Conservation (phyloP, 1,140 invertebrate genomes). For the Pteromalus puparum region DNA sequence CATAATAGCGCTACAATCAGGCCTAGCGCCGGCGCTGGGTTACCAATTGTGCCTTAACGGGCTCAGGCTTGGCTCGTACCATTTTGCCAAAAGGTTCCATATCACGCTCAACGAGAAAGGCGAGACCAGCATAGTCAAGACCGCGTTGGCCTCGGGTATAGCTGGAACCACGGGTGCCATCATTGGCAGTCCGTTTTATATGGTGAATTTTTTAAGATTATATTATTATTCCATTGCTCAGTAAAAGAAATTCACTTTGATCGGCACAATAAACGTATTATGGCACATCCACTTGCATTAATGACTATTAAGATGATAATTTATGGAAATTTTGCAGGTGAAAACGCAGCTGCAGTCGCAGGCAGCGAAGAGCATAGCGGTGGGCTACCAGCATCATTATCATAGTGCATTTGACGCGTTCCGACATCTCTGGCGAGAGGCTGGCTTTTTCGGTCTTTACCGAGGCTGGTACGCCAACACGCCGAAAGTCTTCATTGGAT, state of each 20-base stretch:
- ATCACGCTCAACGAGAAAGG: slow-evolving; percentile 84
- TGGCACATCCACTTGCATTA: too few species aligned
- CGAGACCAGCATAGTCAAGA: slow-evolving; percentile 81
- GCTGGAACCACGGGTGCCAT: slow-evolving; percentile 86
- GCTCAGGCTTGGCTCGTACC: slow-evolving; percentile 84
- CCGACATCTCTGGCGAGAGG: slow-evolving; percentile 79
- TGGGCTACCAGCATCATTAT: slow-evolving; percentile 91
- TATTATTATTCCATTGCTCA: too few species aligned
- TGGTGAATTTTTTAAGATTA: slow-evolving; percentile 76
- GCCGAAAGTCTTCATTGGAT: slow-evolving; percentile 88
- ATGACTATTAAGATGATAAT: background rate
- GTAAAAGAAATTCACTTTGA: too few species aligned
- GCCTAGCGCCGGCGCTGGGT: slow-evolving; percentile 87
- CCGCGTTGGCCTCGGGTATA: slow-evolving; percentile 81
- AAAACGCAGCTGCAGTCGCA: slow-evolving; percentile 94
- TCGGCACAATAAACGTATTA: too few species aligned
- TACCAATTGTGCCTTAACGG: slow-evolving; percentile 85
- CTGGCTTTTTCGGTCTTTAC: slow-evolving; percentile 86
- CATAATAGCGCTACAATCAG: slow-evolving; percentile 88
- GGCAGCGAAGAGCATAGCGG: slow-evolving; percentile 79
- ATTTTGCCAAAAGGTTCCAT: slow-evolving; percentile 83
- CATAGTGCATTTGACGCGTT: slow-evolving; percentile 82
- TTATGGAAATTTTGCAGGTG: slow-evolving; percentile 74
- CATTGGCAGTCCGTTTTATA: slow-evolving; percentile 87
- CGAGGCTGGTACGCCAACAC: slow-evolving; percentile 86